Percentiles rank a stretch among this genome's conserved stretches.
phyloP scores from a whole-genome alignment of 2,797 vertebrate genomes.

The Phoebastria nigripes region DNA sequence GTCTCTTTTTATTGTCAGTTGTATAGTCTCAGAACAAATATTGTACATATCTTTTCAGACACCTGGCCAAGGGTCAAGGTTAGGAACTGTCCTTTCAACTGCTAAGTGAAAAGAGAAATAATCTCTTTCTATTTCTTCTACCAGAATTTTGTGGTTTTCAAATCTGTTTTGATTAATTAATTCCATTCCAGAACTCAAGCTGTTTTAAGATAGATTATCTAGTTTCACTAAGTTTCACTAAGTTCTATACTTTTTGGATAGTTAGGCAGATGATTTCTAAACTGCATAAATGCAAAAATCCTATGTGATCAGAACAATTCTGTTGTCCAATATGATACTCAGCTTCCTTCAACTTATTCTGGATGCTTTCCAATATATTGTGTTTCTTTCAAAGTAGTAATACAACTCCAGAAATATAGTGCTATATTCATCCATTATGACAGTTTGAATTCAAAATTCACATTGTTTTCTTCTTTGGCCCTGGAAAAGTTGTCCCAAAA shows the following conservation, averaged over 20 bases:
- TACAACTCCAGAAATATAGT: not conserved
- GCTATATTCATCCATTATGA: not conserved
- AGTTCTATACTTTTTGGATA: not conserved
- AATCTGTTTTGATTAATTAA: not conserved
- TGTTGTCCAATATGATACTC: not conserved
- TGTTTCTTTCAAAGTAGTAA: not conserved
- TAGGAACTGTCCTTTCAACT: not conserved
- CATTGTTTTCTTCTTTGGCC: not conserved
- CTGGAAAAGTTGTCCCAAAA: not conserved
- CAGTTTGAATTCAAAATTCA: not conserved
- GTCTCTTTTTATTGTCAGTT: not conserved
- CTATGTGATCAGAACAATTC: not conserved
- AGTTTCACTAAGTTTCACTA: not conserved
- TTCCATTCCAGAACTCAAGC: not conserved
- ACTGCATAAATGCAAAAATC: not conserved
- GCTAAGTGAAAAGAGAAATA: not conserved
- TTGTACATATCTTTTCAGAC: not conserved
- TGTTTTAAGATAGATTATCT: not conserved
- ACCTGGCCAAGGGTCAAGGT: not conserved
- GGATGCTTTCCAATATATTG: not conserved
- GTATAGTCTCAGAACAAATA: not conserved
- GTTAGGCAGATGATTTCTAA: not conserved
- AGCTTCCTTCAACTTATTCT: not conserved
- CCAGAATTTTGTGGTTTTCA: not conserved
- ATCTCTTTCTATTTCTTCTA: not conserved